phyloP scores from a whole-genome alignment of 1,140 invertebrate species.

The Solenopsis fugax region DNA sequence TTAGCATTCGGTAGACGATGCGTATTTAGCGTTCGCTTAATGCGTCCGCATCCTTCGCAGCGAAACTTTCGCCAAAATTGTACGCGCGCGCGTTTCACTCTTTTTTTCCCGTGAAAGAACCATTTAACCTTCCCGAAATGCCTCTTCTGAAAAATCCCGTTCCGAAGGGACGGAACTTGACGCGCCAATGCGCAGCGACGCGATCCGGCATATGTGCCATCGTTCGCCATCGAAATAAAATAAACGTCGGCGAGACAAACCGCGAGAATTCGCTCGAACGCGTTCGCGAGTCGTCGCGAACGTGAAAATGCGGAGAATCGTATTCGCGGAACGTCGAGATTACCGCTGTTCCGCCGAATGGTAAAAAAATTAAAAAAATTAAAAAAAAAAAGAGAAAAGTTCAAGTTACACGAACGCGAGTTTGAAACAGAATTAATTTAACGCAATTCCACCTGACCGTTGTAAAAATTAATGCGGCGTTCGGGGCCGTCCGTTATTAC shows the following conservation, averaged over 20 bases:
- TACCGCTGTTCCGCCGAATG: conserved; percentile 20
- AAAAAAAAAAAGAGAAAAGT: conserved; percentile 35
- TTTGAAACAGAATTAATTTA: conserved; percentile 58
- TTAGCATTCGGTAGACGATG: conserved; percentile 41
- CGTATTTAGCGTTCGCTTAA: conserved; percentile 18
- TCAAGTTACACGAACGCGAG: conserved; percentile 34
- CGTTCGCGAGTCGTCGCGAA: background rate
- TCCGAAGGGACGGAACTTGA: background rate
- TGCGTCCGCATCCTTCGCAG: conserved; percentile 10
- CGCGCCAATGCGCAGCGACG: background rate
- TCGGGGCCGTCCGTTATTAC: conserved; percentile 44
- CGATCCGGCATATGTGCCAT: background rate
- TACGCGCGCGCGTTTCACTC: no score
- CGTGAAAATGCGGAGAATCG: conserved; percentile 9
- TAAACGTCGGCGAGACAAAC: conserved; percentile 28
- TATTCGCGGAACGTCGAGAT: conserved; percentile 25
- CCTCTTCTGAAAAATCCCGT: background rate
- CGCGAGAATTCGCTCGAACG: background rate
- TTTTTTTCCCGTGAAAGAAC: no score
- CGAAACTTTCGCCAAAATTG: background rate
- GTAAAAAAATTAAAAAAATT: conserved; percentile 40
- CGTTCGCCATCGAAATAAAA: conserved; percentile 22
- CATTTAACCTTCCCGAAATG: background rate
- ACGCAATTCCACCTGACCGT: conserved; percentile 44
- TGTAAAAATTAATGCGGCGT: conserved; percentile 60